phyloP scores from a whole-genome alignment of 1,140 invertebrate genomes.

The Colletes latitarsis region DNA sequence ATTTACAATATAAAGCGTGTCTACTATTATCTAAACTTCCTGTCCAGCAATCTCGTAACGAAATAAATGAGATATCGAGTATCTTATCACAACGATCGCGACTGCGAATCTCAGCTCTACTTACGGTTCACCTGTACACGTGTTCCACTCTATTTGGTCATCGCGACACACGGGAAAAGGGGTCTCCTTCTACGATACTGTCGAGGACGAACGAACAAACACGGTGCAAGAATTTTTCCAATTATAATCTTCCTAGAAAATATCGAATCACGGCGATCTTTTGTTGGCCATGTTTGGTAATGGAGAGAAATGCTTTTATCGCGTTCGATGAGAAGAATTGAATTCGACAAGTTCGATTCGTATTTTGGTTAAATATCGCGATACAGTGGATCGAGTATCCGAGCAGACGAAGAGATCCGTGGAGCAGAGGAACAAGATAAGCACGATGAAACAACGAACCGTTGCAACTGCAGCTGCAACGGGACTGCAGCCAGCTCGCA shows the following conservation, averaged over 20 bases:
- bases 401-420: neutral
- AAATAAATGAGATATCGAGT: neutral
- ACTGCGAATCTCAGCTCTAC: too few relatives aligned
- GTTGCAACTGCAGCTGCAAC: neutral
- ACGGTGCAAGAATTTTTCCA: neutral
- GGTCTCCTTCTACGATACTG: neutral
- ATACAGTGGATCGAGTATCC: neutral
- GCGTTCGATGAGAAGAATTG: too few relatives aligned
- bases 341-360: too few relatives aligned
- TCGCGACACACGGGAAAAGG: neutral
- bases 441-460: conserved; percentile 3
- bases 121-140: neutral
- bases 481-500: neutral
- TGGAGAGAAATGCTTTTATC: neutral
- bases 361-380: too few relatives aligned
- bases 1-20: too few relatives aligned
- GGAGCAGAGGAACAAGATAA: neutral
- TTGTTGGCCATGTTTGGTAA: too few relatives aligned
- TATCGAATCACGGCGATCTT: neutral
- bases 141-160: neutral
- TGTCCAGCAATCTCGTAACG: too few relatives aligned
- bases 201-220: neutral
- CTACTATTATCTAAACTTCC: too few relatives aligned
- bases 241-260: neutral
- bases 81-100: neutral